Evolutionary conservation across 1,140 invertebrate genomes (phyloP).

Genomic region (Amyelois transitella): DNA sequence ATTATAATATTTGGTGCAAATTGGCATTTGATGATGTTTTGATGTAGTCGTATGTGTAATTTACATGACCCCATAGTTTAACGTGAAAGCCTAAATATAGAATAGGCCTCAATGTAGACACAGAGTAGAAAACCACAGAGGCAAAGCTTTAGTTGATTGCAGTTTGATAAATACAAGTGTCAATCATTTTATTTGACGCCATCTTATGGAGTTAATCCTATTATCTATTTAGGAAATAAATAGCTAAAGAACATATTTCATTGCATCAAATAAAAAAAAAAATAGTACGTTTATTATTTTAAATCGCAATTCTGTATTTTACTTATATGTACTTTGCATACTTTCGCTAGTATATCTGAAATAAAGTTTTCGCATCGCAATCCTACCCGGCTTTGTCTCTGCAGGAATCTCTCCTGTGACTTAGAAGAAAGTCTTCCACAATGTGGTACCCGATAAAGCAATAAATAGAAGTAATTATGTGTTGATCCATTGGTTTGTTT

Average conservation of each 20-base stretch:
- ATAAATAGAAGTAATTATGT: constrained; percentile 31
- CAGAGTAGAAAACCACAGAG: background rate
- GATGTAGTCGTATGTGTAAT: background rate
- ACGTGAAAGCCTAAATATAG: background rate
- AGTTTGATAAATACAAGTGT: background rate
- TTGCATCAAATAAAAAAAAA: no score
- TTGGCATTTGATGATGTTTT: background rate
- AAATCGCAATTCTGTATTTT: no score
- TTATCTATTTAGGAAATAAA: background rate
- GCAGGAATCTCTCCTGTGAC: background rate
- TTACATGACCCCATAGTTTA: background rate
- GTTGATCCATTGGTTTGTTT: constrained; percentile 19
- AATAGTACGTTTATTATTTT: no score
- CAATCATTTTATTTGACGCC: constrained; percentile 13
- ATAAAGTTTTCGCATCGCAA: no score
- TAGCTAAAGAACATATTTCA: no score
- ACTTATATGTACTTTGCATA: no score
- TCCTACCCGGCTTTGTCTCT: background rate
- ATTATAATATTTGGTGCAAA: background rate
- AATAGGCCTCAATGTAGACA: background rate
- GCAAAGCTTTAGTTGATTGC: background rate
- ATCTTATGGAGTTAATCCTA: no score
- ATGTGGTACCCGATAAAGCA: constrained; percentile 31
- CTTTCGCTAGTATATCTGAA: no score
- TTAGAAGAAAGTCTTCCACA: constrained; percentile 33